Conservation (phyloP, 2,113 vertebrate genomes). For the Macaca mulatta region DNA sequence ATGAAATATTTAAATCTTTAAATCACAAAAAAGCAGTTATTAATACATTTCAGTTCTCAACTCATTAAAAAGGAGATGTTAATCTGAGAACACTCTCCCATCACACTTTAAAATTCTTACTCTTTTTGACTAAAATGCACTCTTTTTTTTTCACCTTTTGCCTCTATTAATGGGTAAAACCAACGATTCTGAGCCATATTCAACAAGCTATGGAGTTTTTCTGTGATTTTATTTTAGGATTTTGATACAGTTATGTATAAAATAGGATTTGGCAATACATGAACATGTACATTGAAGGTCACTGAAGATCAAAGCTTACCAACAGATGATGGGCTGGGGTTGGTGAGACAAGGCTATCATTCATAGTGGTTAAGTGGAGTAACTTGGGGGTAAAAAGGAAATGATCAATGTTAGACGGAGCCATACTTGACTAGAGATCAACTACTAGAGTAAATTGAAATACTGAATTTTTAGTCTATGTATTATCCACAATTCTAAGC, state of each 20-base stretch:
- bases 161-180: background rate
- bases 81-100: background rate
- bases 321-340: background rate
- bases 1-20: slow-evolving; percentile 54
- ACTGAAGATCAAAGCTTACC: background rate
- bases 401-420: background rate
- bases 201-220: background rate
- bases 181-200: background rate
- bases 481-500: background rate
- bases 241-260: background rate
- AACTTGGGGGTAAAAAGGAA: background rate
- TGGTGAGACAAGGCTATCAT: background rate
- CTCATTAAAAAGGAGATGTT: background rate
- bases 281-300: background rate
- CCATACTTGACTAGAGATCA: background rate
- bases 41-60: slow-evolving; percentile 6
- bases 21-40: background rate
- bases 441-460: background rate
- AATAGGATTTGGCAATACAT: background rate
- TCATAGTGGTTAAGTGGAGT: background rate
- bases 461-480: background rate
- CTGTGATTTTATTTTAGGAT: background rate
- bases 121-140: background rate
- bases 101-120: background rate
- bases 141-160: background rate